A percentile compares a stretch with the other conserved stretches of the same genome.
Evolutionary conservation across 2,113 vertebrate genomes (phyloP).

Genomic region (Oreocharis arfaki): DNA sequence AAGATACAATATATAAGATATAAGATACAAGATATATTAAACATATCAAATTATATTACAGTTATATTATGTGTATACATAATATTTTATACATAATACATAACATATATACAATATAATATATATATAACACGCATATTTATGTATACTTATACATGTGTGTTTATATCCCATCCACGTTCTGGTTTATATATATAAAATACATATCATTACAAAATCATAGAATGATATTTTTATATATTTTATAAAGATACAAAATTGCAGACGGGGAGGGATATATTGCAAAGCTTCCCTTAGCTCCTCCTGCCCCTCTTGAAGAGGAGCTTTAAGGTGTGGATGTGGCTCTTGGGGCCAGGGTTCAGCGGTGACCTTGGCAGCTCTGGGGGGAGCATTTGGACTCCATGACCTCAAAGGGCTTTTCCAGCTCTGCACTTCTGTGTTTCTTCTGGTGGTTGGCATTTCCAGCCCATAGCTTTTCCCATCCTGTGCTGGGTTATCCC

Average conservation of each 20-base stretch:
- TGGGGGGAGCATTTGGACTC: too few species aligned
- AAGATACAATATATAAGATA: too few species aligned
- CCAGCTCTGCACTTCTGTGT: accelerated
- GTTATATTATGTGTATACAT: too few species aligned
- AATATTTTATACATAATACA: too few species aligned
- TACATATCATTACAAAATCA: not conserved
- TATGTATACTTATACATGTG: too few species aligned
- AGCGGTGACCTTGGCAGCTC: not conserved
- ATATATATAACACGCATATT: too few species aligned
- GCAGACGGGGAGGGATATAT: not conserved
- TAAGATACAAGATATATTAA: too few species aligned
- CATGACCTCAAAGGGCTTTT: not conserved
- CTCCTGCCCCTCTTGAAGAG: not conserved
- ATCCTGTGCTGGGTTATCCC: not conserved
- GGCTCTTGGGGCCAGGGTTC: not conserved
- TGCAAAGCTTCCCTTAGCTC: not conserved
- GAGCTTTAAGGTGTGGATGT: not conserved
- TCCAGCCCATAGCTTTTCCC: not conserved
- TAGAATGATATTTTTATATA: too few species aligned
- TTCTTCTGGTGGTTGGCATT: not conserved
- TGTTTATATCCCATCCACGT: too few species aligned
- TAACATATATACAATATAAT: too few species aligned
- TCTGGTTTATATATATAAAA: too few species aligned
- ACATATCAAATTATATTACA: too few species aligned
- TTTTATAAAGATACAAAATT: not conserved